Evolutionary conservation across 2,797 vertebrate species (phyloP), one percentile per base, ranked within the genome.

Genomic region (Coilia nasus): DNA sequence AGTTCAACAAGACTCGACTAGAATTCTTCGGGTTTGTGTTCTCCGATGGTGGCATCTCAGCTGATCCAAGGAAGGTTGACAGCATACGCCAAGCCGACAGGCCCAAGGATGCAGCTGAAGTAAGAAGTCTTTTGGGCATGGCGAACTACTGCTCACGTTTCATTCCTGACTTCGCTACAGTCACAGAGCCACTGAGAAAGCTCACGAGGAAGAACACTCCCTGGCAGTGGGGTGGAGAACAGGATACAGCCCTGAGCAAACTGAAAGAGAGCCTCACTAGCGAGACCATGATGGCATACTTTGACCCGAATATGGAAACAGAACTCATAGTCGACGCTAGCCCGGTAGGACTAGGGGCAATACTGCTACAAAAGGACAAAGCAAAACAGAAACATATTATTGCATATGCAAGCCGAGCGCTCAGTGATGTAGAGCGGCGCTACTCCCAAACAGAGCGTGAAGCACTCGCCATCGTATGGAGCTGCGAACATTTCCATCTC

Each of bases 381-480:
- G 6, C 85, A 1, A 80, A 80, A 28, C 54, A 25, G 57, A 89
- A 25, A 10, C 35, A 44, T 23, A 85, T 25, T 3, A 87, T 88
- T 46, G 87, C 85, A 81, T 88, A 90, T 57, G 81, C 83, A 0
- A 90, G 89, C 9, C 0, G 21, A 0, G 21, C 85, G 11, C 87
- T 90, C 14, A 90, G 82, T 1, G 47, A 92, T 1, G 60, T 89
- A 0, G 87, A 90, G 1, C 85, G 10, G 4, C 2, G 84, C 0
- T 90, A 89, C 56, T 92, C 88, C 2, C 83, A 91, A 3, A 90
- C 86, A 0, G 87, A 92, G 62, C 0, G 19, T 0, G 85, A 92
- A 86, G 88, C 57, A 0, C 62, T 91, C 0, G 87, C 87, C 0
- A 90, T 91, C 0, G 86, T 91, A 11, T 92, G 88, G 90, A 84